Evolutionary conservation across 2,797 vertebrate genomes (phyloP).

Genomic region (Delichon dasypus): DNA sequence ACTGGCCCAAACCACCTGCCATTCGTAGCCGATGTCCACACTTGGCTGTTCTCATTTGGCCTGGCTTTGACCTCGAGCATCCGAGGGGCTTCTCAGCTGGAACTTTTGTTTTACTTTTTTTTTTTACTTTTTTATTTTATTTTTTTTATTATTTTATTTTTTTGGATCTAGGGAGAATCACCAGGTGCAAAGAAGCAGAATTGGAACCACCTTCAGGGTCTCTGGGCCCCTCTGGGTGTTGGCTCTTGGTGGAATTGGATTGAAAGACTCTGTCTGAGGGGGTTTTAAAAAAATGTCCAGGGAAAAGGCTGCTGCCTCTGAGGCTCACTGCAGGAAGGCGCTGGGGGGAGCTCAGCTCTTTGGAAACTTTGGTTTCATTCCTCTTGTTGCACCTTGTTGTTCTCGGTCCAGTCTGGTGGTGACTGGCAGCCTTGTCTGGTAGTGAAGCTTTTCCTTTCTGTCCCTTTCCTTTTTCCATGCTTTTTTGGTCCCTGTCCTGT

Average conservation of each 20-base stretch:
- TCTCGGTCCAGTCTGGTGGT: constrained; percentile 80
- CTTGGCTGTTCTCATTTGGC: constrained; percentile 88
- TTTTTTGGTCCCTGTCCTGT: constrained; percentile 71
- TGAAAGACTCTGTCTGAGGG: neutral
- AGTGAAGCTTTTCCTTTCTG: constrained; percentile 81
- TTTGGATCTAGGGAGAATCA: constrained; percentile 88
- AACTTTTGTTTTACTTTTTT: neutral
- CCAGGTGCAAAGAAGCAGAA: constrained; percentile 94
- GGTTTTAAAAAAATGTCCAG: neutral
- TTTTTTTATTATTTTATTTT: neutral
- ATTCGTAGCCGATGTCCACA: constrained; percentile 83
- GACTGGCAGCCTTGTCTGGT: constrained; percentile 85
- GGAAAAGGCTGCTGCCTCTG: neutral
- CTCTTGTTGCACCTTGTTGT: constrained; percentile 89
- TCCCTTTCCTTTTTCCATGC: constrained; percentile 71
- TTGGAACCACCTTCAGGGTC: constrained; percentile 62
- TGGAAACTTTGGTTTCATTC: constrained; percentile 75
- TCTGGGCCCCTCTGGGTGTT: neutral
- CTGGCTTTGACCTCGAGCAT: constrained; percentile 89
- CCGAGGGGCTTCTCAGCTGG: constrained; percentile 84
- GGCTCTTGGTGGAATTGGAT: neutral
- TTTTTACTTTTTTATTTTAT: no score
- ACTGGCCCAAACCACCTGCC: constrained; percentile 75
- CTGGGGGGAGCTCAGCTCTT: constrained; percentile 54
- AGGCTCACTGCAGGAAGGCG: constrained; percentile 42